A percentile compares a stretch with the other conserved stretches of the same genome.
Conservation (phyloP, 1,140 invertebrate genomes). For the Archegozetes longisetosus region DNA sequence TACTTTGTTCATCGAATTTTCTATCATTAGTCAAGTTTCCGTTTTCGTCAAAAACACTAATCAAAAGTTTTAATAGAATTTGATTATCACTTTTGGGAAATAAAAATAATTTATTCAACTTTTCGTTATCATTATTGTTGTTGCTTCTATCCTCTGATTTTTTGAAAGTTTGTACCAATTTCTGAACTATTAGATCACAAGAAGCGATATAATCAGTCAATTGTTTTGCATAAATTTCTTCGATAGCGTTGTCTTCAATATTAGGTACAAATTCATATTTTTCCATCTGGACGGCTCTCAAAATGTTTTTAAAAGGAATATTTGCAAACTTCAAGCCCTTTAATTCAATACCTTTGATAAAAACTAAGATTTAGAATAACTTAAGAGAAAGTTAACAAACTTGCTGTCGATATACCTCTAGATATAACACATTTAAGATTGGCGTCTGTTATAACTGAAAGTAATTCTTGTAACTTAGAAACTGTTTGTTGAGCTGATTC, state of each 20-base stretch:
- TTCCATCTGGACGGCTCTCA: conserved; percentile 13
- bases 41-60: conserved; percentile 1
- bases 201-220: conserved; percentile 7
- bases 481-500: not conserved
- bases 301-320: conserved; percentile 14
- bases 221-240: conserved; percentile 1
- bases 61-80: conserved; percentile 1
- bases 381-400: no score
- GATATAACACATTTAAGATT: conserved; percentile 1
- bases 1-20: not conserved
- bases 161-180: not conserved
- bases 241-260: conserved; percentile 4
- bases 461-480: no score
- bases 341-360: conserved; percentile 6
- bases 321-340: conserved; percentile 12
- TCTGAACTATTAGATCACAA: conserved; percentile 1
- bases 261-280: conserved; percentile 13
- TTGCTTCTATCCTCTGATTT: no score
- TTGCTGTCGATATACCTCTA: not conserved
- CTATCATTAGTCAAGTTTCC: not conserved
- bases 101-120: not conserved
- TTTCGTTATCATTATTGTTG: not conserved
- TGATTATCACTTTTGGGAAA: no score
- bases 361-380: no score
- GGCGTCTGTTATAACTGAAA: conserved; percentile 1